phyloP scores from a whole-genome alignment of 2,797 vertebrate genomes.

The Sebastes taczanowskii region DNA sequence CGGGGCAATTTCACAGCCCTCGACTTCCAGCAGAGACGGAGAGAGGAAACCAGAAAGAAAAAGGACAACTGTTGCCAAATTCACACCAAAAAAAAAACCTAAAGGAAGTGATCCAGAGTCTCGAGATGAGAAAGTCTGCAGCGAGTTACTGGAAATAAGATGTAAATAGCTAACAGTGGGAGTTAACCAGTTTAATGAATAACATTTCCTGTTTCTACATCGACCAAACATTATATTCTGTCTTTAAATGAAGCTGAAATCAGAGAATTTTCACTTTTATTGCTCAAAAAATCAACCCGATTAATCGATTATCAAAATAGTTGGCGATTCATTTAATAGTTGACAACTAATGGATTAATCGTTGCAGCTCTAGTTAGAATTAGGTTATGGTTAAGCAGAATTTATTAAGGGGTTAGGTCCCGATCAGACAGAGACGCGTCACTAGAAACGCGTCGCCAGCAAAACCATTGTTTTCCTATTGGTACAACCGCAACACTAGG shows the following conservation, averaged over 20 bases:
- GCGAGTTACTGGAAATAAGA: background rate
- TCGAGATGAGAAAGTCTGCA: slow-evolving; percentile 1
- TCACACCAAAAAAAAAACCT: background rate
- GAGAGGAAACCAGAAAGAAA: slow-evolving; percentile 8
- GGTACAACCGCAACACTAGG: no score
- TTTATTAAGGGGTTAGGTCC: no score
- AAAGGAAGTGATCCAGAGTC: slow-evolving; percentile 13
- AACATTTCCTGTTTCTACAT: background rate
- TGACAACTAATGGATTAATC: no score
- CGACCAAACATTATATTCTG: background rate
- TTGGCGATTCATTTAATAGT: no score
- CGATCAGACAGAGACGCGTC: no score
- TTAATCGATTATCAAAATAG: no score
- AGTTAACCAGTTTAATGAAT: background rate
- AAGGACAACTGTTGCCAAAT: background rate
- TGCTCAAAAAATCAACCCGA: no score
- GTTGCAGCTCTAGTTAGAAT: no score
- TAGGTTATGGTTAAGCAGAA: no score
- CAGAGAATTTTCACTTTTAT: no score
- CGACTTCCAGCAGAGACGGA: slow-evolving; percentile 50
- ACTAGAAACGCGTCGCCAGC: no score
- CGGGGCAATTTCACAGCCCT: slow-evolving; percentile 68
- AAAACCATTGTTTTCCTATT: no score
- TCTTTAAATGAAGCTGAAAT: background rate
- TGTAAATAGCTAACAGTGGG: background rate